These are phyloP conservation scores for Pygocentrus nattereri DNA, from an alignment of 2,797 vertebrate genomes.

Conservation along the genomic window DNA sequence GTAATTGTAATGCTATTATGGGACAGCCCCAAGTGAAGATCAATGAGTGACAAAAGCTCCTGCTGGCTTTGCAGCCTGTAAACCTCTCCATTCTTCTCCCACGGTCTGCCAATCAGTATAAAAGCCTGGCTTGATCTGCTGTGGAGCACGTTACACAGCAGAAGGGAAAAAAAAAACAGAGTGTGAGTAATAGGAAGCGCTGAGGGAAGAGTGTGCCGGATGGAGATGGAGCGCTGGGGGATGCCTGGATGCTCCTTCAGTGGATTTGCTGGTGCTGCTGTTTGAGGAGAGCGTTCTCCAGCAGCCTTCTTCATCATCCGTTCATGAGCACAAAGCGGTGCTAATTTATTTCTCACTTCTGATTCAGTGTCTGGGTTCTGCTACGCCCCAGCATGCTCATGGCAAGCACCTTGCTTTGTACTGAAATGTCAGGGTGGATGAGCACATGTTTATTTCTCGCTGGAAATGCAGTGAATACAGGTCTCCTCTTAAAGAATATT, in stretches of 20 bases:
- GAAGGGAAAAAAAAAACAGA: constrained; percentile 5
- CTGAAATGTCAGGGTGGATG: neutral
- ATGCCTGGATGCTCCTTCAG: constrained; percentile 4
- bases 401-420: neutral
- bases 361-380: neutral
- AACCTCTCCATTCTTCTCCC: constrained; percentile 21
- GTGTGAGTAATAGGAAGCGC: neutral
- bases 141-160: neutral
- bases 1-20: constrained; percentile 31
- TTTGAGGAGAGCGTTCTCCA: constrained; percentile 21
- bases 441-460: neutral
- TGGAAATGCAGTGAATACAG: neutral
- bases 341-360: neutral
- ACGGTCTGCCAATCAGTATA: constrained; percentile 48
- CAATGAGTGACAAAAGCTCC: constrained; percentile 27
- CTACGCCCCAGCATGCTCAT: neutral
- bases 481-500: neutral
- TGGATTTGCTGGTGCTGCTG: constrained; percentile 40
- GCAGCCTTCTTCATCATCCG: neutral
- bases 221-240: constrained; percentile 11
- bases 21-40: constrained; percentile 22
- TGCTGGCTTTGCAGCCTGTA: constrained; percentile 32
- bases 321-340: neutral
- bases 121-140: constrained; percentile 36
- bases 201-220: constrained; percentile 18